Conservation (phyloP, 2,888 invertebrate genomes). For the Girardia tigrina region DNA sequence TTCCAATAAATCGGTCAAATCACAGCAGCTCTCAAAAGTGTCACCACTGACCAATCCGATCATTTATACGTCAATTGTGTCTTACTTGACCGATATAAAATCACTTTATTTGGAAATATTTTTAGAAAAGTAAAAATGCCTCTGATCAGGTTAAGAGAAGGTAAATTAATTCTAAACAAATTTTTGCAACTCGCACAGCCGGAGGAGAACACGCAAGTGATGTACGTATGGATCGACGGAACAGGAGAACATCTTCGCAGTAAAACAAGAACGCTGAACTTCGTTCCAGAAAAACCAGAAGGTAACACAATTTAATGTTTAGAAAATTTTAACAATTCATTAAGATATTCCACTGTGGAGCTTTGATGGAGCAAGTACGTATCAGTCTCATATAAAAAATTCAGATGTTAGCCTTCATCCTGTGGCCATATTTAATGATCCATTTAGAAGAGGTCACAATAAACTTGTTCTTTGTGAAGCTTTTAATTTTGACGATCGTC, state of each 20-base stretch:
- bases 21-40: no score
- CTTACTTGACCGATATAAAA: no score
- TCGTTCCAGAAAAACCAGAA: conserved; percentile 41
- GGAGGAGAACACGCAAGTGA: conserved; percentile 41
- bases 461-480: conserved; percentile 75
- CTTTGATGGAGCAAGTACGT: conserved; percentile 52
- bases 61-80: no score
- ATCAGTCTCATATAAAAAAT: conserved; percentile 52
- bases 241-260: conserved; percentile 43
- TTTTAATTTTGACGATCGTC: not conserved
- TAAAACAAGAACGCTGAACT: conserved; percentile 44
- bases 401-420: conserved; percentile 73
- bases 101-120: no score
- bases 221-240: conserved; percentile 49
- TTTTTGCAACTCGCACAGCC: no score
- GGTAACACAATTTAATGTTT: no score
- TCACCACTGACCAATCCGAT: no score
- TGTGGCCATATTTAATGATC: conserved; percentile 81
- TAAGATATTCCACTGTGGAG: conserved; percentile 52
- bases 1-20: no score
- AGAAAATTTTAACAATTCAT: no score
- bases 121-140: no score
- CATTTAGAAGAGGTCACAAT: conserved; percentile 77
- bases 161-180: no score
- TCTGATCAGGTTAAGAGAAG: no score